Evolutionary conservation across 2,797 vertebrate species (phyloP), one percentile per base, ranked within the genome.

Genomic region (Sebastes nivosus): DNA sequence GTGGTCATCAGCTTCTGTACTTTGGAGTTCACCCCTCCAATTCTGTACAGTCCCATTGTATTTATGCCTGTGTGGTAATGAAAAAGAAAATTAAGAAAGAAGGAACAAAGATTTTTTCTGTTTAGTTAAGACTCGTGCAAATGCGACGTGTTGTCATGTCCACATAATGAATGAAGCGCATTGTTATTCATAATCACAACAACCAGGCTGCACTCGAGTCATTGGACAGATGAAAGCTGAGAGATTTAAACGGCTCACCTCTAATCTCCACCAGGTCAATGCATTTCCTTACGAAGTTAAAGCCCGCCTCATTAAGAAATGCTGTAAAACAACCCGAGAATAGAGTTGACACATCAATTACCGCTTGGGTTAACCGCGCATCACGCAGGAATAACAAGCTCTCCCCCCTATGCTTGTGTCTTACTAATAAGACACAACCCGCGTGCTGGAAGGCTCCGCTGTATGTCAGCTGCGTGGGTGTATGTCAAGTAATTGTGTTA

Each of bases 11-110:
- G 95, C 90, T 97, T 98, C 93, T 99, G 98, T 2, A 99, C 98
- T 93, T 99, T 99, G 60, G 98, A 99, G 90, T 99, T 99, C 68
- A 99, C 98, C 1, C 98, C 98, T 82, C 98, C 98, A 83, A 98
- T 99, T 92, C 98, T 96, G 94, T 99, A 99, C 27, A 99, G 95
- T 1, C 98, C 98, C 94, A 99, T 95, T 46, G 97, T 97, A 60
- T 96, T 98, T 84, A 99, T 97, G 36, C 98, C 98, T 99, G 80
- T 4, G 20, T 20, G 34, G 32, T 10, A 14, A 72, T 5, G 22
- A 14, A 3, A 77, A 42, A 68, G 4, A 1, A 29, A 66, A 69
- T 36, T 3, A 24, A 25, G 36, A 77, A n/a, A 57, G 59, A 1
- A 13, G 10, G 8, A 66, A 7, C 16, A 82, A 42, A 77, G 81